Percentiles rank a stretch among this genome's conserved stretches.
Conservation (phyloP, 2,888 invertebrate genomes). For the Candidula unifasciata region DNA sequence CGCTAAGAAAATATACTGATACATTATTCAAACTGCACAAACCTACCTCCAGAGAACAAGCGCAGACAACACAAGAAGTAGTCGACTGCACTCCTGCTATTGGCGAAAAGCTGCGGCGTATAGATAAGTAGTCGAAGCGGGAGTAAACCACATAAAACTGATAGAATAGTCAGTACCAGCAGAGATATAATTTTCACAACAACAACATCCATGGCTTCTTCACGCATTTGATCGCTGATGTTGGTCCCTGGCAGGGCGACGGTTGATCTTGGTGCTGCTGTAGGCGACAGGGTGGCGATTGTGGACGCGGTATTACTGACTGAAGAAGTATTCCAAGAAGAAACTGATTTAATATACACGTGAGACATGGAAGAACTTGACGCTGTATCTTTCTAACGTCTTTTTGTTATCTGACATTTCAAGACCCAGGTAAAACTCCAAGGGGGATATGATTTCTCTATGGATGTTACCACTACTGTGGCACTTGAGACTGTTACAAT, state of each 20-base stretch:
- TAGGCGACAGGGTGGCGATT: not conserved
- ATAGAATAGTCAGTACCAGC: constrained; percentile 64
- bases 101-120: constrained; percentile 62
- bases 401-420: not conserved
- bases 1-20: not conserved
- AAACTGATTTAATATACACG: not conserved
- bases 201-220: constrained; percentile 68
- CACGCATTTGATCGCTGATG: constrained; percentile 24
- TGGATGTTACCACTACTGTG: not conserved
- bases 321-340: constrained; percentile 5
- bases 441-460: not conserved
- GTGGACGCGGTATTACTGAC: constrained; percentile 6
- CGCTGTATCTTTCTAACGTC: not conserved
- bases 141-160: constrained; percentile 67
- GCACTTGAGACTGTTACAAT: no score
- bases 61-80: constrained; percentile 67
- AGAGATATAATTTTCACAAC: constrained; percentile 70
- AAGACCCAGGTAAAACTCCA: no score
- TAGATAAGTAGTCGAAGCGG: constrained; percentile 67
- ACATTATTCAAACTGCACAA: not conserved
- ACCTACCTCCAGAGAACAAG: constrained; percentile 65
- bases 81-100: constrained; percentile 62
- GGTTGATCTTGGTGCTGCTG: not conserved
- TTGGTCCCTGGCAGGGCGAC: not conserved
- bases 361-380: constrained; percentile 37